Base-by-base conservation (phyloP, 2,113 vertebrate genomes). In the Colistium nudipinnis region DNA sequence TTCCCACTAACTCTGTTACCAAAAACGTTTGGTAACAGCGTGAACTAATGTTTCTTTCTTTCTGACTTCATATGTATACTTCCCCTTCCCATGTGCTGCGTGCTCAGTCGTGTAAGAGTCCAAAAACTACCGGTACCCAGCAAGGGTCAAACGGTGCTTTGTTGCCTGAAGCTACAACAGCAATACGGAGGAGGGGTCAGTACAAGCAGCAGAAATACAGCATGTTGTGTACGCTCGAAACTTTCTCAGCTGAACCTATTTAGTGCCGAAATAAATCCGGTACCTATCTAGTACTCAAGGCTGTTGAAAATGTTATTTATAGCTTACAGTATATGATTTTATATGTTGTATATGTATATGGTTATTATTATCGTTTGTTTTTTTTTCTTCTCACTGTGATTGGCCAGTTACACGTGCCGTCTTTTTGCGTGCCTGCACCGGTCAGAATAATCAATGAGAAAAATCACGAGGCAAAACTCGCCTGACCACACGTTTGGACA, bases 381-480 rank as follows among this genome's bases (percentile, higher is more conserved):
- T n/a, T n/a, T n/a, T n/a, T n/a, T n/a, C n/a, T n/a, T n/a, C n/a
- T n/a, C 10, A 14, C 20, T 57, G 3, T 25, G 13, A 41, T 22
- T 33, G 27, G 19, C 20, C 14, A 12, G 28, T 28, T 33, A 22
- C 43, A 62, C 72, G 27, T 62, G 52, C 20, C 41, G 43, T 35
- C 17, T 44, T 45, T 1, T 47, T 41, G 54, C 3, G n/a, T 49
- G 59, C 45, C 22, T 5, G 24, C 5, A 19, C 19, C 17, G 44
- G 30, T 69, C 28, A 53, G 5, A 76, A 20, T n/a, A 45, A 80
- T 78, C 57, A 31, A 72, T 71, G 44, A 49, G 49, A 79, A 12
- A 70, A 48, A 76, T 66, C 67, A 68, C 38, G 38, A 62, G 81
- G 38, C 39, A 48, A 28, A 78, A 65, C 39, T 63, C 11, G 30